phyloP scores from a whole-genome alignment of 2,113 vertebrate species.

The Urocolius indicus region DNA sequence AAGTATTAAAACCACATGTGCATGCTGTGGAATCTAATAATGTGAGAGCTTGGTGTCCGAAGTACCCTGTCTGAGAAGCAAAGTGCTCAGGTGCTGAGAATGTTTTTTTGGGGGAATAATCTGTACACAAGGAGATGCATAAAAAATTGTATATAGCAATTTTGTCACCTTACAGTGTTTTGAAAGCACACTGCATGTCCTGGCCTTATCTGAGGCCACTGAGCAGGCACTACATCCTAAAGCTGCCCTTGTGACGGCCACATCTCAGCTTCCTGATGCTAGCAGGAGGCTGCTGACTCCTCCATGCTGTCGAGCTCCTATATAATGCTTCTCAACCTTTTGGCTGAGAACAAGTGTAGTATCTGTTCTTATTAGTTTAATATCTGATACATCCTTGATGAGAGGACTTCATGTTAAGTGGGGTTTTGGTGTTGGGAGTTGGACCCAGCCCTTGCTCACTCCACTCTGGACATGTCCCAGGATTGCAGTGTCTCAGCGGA shows the following conservation, averaged over 20 bases:
- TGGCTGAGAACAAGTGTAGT: too few relatives aligned
- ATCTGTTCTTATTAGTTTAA: too few relatives aligned
- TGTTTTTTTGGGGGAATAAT: not conserved
- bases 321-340: too few relatives aligned
- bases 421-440: too few relatives aligned
- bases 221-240: not conserved
- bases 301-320: not conserved
- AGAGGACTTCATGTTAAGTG: too few relatives aligned
- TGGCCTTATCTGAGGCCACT: not conserved
- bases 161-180: not conserved
- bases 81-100: not conserved
- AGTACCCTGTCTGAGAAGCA: not conserved
- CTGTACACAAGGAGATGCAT: not conserved
- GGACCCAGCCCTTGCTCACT: too few relatives aligned
- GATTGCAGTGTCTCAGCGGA: too few relatives aligned
- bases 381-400: too few relatives aligned
- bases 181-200: not conserved
- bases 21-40: not conserved
- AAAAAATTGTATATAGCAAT: not conserved
- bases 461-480: too few relatives aligned
- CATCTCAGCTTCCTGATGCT: not conserved
- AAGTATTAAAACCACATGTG: not conserved
- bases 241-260: accelerated
- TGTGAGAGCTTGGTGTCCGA: not conserved
- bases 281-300: not conserved